These are phyloP conservation scores for Mirounga angustirostris DNA, from an alignment of 2,113 vertebrate species.

Conservation along the genomic window DNA sequence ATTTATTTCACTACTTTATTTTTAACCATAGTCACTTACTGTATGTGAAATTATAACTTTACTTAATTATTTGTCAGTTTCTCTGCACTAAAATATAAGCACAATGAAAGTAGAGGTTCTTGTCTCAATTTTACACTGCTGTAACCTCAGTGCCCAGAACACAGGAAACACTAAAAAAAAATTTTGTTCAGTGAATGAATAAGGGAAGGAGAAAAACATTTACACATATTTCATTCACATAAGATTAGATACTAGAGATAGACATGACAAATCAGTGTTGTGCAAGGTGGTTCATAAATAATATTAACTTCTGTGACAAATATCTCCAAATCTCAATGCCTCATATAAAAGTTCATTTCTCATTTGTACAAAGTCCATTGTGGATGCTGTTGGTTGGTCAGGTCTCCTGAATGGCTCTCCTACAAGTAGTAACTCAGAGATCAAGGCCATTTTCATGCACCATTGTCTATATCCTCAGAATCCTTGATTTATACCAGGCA, in stretches of 20 bases:
- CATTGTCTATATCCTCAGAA: neutral
- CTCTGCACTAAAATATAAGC: neutral
- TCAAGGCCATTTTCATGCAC: neutral
- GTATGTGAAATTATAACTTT: neutral
- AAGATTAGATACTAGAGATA: neutral
- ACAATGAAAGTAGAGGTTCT: slow-evolving; percentile 10
- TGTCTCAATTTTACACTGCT: neutral
- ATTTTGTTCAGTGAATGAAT: neutral
- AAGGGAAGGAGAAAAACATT: neutral
- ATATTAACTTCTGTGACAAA: neutral
- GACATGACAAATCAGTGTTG: neutral
- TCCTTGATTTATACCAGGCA: neutral
- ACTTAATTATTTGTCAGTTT: neutral
- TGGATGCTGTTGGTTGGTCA: neutral
- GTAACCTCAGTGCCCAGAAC: neutral
- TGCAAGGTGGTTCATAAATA: neutral
- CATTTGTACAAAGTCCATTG: neutral
- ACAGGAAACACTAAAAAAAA: neutral
- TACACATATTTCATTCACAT: neutral
- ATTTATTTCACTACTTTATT: neutral
- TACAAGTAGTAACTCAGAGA: neutral
- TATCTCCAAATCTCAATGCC: neutral
- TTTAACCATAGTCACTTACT: neutral
- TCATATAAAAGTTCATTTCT: neutral
- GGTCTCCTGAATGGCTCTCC: neutral